These are phyloP conservation scores for Emys orbicularis DNA, from an alignment of 2,797 vertebrate genomes.

Conservation along the genomic window DNA sequence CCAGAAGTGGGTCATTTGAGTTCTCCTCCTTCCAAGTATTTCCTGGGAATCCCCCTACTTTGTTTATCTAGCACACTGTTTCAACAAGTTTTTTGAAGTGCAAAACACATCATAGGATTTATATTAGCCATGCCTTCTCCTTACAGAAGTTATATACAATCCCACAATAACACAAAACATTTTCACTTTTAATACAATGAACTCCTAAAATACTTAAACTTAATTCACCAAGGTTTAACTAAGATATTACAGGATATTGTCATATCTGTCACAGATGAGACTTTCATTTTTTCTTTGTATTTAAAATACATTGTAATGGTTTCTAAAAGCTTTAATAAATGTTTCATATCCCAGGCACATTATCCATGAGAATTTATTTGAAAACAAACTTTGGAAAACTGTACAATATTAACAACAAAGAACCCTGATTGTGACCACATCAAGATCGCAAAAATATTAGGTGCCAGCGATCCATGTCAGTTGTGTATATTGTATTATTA, in stretches of 20 bases:
- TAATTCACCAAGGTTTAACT: neutral
- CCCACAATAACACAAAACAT: neutral
- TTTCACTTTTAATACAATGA: neutral
- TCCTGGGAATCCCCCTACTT: neutral
- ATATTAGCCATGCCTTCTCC: neutral
- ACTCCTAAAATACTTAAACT: too few relatives aligned
- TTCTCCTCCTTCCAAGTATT: neutral
- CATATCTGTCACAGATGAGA: neutral
- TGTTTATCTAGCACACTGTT: neutral
- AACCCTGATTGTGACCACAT: neutral
- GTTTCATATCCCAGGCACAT: neutral
- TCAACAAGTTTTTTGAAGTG: neutral
- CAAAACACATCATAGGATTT: neutral
- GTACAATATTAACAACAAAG: neutral
- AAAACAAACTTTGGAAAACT: neutral
- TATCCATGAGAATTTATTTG: neutral
- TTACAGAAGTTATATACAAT: neutral
- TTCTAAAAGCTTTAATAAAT: neutral
- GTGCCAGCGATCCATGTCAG: neutral
- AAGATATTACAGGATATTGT: neutral
- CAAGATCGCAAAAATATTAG: neutral
- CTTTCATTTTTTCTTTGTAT: neutral
- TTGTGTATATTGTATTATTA: neutral
- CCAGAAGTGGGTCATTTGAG: neutral
- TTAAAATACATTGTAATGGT: neutral